phyloP scores from a whole-genome alignment of 2,113 vertebrate species.

The Sminthopsis crassicaudata region DNA sequence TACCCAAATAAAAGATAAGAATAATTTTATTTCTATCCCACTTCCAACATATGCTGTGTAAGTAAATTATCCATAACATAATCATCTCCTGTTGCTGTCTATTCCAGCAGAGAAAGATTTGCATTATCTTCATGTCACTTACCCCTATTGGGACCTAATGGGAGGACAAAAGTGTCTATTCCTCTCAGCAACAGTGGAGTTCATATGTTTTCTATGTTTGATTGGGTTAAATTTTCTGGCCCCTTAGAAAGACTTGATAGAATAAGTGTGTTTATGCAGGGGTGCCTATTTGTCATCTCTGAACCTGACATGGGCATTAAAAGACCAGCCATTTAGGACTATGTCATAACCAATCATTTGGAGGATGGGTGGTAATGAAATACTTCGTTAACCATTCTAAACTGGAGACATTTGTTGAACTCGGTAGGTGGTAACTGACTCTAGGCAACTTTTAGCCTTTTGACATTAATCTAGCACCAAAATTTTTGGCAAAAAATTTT shows the following conservation, averaged over 20 bases:
- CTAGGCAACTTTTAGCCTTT: constrained; percentile 71
- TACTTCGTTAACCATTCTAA: constrained; percentile 76
- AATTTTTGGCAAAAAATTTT: constrained; percentile 14
- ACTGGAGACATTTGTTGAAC: constrained; percentile 84
- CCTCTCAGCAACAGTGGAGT: constrained; percentile 41
- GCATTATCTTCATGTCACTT: constrained; percentile 33
- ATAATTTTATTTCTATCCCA: constrained; percentile 22
- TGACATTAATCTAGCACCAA: constrained; percentile 47
- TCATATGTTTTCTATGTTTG: constrained; percentile 35
- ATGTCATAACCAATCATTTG: constrained; percentile 83
- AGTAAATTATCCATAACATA: not conserved
- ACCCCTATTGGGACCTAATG: constrained; percentile 5
- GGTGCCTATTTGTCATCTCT: constrained; percentile 86
- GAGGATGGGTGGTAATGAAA: constrained; percentile 83
- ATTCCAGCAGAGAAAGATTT: constrained; percentile 46
- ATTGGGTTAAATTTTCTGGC: constrained; percentile 61
- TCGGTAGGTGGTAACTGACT: constrained; percentile 80
- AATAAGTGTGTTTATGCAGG: constrained; percentile 88
- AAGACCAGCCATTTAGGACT: constrained; percentile 82
- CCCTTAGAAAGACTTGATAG: constrained; percentile 71
- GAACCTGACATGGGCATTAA: constrained; percentile 82
- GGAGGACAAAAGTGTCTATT: constrained; percentile 59
- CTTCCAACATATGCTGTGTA: not conserved
- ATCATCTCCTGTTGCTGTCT: constrained; percentile 7
- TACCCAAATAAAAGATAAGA: constrained; percentile 19